phyloP scores from a whole-genome alignment of 2,113 vertebrate species.

The Nannospalax galili region DNA sequence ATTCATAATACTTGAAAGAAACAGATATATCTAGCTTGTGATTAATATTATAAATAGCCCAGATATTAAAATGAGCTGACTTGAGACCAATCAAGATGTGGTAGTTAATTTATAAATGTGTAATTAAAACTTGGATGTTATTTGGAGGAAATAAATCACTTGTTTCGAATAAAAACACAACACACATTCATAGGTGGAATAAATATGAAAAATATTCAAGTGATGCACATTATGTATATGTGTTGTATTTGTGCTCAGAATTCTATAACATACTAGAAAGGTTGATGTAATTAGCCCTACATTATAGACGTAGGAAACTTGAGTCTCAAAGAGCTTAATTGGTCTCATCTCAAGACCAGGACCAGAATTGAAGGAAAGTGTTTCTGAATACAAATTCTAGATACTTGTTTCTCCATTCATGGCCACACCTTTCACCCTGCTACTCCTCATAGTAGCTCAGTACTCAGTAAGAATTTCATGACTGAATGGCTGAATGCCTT shows the following conservation, averaged over 20 bases:
- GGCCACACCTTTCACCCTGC: not conserved
- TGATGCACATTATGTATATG: too few relatives aligned
- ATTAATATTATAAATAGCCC: not conserved
- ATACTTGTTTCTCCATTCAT: not conserved
- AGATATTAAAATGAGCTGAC: not conserved
- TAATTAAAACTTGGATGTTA: not conserved
- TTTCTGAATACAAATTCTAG: not conserved
- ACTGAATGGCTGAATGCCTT: not conserved
- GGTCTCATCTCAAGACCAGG: not conserved
- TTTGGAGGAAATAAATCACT: not conserved
- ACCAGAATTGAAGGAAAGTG: not conserved
- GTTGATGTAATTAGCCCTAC: accelerated
- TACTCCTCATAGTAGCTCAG: not conserved
- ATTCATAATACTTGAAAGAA: not conserved
- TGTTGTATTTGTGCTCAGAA: not conserved
- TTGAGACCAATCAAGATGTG: not conserved
- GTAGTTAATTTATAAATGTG: not conserved
- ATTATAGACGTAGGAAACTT: not conserved
- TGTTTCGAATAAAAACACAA: not conserved
- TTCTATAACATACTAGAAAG: not conserved
- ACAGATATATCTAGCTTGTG: not conserved
- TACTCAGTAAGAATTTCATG: not conserved
- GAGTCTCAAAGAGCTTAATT: not conserved
- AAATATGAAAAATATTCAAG: not conserved
- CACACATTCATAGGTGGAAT: not conserved